Evolutionary conservation across 2,797 vertebrate genomes (phyloP), one percentile per base, ranked within the genome.

Genomic region (Hippoglossus hippoglossus): DNA sequence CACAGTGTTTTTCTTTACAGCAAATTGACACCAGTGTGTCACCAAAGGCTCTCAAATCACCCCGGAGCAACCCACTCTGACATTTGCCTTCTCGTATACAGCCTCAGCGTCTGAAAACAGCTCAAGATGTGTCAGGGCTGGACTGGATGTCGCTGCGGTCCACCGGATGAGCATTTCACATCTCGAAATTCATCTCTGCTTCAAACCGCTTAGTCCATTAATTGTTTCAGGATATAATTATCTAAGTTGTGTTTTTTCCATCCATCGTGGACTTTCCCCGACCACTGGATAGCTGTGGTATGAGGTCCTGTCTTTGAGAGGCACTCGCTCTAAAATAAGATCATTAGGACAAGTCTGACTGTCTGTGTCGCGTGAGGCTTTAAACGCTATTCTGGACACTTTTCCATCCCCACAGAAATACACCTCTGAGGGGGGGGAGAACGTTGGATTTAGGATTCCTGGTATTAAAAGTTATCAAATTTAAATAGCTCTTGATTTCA

Each of bases 241-340:
- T 74, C 52, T 2, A n/a, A 6, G 31, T 56, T 52, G 21, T 4
- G 67, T 68, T 71, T 58, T 51, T 41, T 5, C 15, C 41, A 41
- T 25, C 51, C 13, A 25, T 49, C 31, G 46, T 67, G 72, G 67
- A 78, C 28, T 64, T 69, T 62, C 65, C 34, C 73, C 47, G 56
- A 81, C 79, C 74, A 53, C 81, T 22, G 66, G 63, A 76, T 69
- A 41, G 56, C 74, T 78, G 76, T 31, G 67, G 67, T 24, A 39
- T 47, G 67, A 73, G 26, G 60, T 62, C 56, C 47, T 2, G 22
- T 63, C 68, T 76, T 73, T 18, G 60, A 51, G 25, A 79, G 59
- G 51, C 50, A 39, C 73, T 3, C 56, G 10, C 28, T 51, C 28
- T 22, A 58, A 71, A 78, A 79, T 78, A 72, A 77, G 75, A 54